Evolutionary conservation across 2,888 invertebrate species (phyloP).

Genomic region (Trissonchulus latispiculum): DNA sequence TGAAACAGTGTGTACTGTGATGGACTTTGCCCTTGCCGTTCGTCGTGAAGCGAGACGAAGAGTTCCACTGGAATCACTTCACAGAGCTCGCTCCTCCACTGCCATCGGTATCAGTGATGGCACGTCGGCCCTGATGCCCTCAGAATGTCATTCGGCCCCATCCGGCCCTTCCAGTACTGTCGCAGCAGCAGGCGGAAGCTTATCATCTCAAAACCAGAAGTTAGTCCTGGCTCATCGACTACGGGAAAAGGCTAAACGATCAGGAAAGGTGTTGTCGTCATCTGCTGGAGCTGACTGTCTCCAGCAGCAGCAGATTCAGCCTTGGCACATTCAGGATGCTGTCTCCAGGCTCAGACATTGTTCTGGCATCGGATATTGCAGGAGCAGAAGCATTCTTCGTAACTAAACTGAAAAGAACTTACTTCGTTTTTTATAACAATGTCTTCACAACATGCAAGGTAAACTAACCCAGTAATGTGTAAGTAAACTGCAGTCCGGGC

Average conservation of each 20-base stretch:
- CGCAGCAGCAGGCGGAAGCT: no score
- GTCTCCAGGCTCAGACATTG: no score
- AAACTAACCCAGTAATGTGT: no score
- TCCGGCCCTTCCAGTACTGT: no score
- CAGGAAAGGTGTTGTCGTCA: not conserved
- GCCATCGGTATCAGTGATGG: no score
- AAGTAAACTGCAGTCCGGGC: no score
- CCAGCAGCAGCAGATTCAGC: not conserved
- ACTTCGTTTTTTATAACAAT: no score
- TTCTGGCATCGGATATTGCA: no score
- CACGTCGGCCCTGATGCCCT: not conserved
- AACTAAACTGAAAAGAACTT: no score
- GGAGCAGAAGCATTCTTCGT: no score
- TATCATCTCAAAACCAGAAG: not conserved
- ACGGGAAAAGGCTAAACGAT: not conserved
- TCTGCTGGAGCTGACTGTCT: not conserved
- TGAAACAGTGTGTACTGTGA: conserved; percentile 63
- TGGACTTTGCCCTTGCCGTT: conserved; percentile 19
- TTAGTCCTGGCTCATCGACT: not conserved
- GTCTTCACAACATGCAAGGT: no score
- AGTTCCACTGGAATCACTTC: conserved; percentile 1
- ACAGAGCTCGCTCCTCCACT: not conserved
- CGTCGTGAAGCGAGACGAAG: conserved; percentile 17
- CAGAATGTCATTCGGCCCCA: no score
- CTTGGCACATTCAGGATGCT: conserved; percentile 18